These are phyloP conservation scores for Phania funesta DNA, from an alignment of 2,888 invertebrate species.

Conservation along the genomic window DNA sequence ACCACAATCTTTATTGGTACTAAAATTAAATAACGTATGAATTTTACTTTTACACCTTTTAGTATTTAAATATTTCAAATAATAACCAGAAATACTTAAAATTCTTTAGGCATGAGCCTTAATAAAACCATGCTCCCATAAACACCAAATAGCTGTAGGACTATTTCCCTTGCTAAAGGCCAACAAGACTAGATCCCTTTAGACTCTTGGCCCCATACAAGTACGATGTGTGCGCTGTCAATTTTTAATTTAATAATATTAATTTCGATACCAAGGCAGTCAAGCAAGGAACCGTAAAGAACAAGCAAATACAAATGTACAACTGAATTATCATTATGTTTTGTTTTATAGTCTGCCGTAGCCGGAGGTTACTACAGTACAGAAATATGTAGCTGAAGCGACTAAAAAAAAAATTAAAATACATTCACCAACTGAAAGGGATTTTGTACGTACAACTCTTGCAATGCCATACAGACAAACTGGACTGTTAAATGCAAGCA, in stretches of 20 bases:
- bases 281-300: conserved; percentile 42
- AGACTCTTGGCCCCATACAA: not conserved
- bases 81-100: conserved; percentile 1
- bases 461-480: not conserved
- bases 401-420: not conserved
- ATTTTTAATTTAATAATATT: conserved; percentile 67
- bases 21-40: no score
- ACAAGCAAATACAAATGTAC: conserved; percentile 21
- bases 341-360: conserved; percentile 51
- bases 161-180: conserved; percentile 17
- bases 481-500: conserved; percentile 1
- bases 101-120: conserved; percentile 31
- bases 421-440: conserved; percentile 1
- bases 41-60: conserved; percentile 21
- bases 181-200: conserved; percentile 10
- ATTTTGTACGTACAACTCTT: conserved; percentile 2
- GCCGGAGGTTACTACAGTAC: conserved; percentile 30
- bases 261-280: conserved; percentile 64
- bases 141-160: not conserved
- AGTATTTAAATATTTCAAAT: no score
- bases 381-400: conserved; percentile 28
- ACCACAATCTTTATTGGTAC: no score
- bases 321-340: conserved; percentile 47
- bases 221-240: conserved; percentile 42
- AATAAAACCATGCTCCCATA: not conserved